phyloP scores from a whole-genome alignment of 2,888 invertebrate species.

The Rotaria macrura region DNA sequence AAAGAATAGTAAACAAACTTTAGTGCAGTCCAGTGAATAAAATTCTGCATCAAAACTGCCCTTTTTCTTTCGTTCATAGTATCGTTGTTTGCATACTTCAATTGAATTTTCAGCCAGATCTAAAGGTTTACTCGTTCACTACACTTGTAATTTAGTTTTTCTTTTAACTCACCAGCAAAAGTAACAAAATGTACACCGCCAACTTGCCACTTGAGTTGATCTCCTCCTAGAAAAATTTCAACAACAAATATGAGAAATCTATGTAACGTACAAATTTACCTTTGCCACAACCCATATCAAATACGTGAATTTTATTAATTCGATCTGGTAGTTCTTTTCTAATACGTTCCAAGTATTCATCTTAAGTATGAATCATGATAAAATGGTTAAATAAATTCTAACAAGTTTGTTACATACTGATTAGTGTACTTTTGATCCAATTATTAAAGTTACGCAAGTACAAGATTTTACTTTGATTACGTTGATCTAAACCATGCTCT shows the following conservation, averaged over 20 bases:
- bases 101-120: conserved; percentile 83
- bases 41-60: conserved; percentile 63
- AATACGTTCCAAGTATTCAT: conserved; percentile 59
- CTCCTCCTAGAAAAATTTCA: conserved; percentile 63
- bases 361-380: conserved; percentile 50
- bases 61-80: conserved; percentile 55
- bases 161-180: conserved; percentile 59
- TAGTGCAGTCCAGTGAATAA: conserved; percentile 80
- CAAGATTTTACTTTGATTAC: conserved; percentile 78
- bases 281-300: conserved; percentile 33
- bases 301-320: not conserved
- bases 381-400: not conserved
- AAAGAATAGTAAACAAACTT: conserved; percentile 48
- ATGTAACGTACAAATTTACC: not conserved
- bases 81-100: conserved; percentile 75
- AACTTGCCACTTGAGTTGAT: conserved; percentile 86
- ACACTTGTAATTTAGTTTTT: conserved; percentile 9
- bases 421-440: conserved; percentile 91
- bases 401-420: conserved; percentile 55
- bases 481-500: conserved; percentile 59
- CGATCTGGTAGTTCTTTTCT: conserved; percentile 35
- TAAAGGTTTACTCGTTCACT: conserved; percentile 37
- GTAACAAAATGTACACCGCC: conserved; percentile 67
- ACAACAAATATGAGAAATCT: too few relatives aligned
- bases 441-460: conserved; percentile 93